Conservation (phyloP, 2,888 invertebrate genomes). For the Calameuta pallipes region DNA sequence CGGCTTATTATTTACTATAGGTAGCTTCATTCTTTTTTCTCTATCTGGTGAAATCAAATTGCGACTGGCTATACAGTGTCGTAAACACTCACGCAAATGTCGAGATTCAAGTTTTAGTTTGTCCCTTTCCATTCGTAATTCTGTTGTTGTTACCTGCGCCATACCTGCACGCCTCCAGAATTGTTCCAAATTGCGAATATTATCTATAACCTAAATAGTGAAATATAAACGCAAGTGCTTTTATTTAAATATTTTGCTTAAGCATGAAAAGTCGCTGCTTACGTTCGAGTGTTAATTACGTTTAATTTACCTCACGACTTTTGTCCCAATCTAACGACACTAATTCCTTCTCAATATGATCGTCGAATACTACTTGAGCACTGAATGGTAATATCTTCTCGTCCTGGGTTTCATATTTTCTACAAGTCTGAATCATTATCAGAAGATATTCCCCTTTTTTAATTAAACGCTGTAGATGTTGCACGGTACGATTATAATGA, state of each 20-base stretch:
- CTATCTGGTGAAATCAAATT: background rate
- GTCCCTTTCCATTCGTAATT: slow-evolving; percentile 35
- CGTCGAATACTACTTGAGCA: background rate
- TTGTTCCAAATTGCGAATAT: slow-evolving; percentile 31
- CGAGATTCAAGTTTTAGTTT: slow-evolving; percentile 25
- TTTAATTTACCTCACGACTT: slow-evolving; percentile 10
- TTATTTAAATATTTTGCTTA: background rate
- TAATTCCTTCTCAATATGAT: background rate
- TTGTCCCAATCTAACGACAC: slow-evolving; percentile 10
- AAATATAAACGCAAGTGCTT: background rate
- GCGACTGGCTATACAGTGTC: slow-evolving; percentile 15
- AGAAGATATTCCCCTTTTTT: slow-evolving; percentile 44
- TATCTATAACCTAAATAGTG: slow-evolving; percentile 30
- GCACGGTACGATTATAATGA: slow-evolving; percentile 39
- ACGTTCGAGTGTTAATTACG: background rate
- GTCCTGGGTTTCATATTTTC: slow-evolving; percentile 50
- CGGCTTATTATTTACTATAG: background rate
- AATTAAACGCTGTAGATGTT: slow-evolving; percentile 33
- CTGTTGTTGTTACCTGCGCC: slow-evolving; percentile 28
- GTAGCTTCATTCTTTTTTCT: background rate
- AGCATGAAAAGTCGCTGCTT: background rate
- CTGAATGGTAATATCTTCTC: slow-evolving; percentile 42
- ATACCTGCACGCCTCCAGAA: slow-evolving; percentile 49
- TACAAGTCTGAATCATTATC: slow-evolving; percentile 41
- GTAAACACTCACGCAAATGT: slow-evolving; percentile 28